Evolutionary conservation across 2,113 vertebrate genomes (phyloP), one percentile per base, ranked within the genome.

Genomic region (Odocoileus virginianus): DNA sequence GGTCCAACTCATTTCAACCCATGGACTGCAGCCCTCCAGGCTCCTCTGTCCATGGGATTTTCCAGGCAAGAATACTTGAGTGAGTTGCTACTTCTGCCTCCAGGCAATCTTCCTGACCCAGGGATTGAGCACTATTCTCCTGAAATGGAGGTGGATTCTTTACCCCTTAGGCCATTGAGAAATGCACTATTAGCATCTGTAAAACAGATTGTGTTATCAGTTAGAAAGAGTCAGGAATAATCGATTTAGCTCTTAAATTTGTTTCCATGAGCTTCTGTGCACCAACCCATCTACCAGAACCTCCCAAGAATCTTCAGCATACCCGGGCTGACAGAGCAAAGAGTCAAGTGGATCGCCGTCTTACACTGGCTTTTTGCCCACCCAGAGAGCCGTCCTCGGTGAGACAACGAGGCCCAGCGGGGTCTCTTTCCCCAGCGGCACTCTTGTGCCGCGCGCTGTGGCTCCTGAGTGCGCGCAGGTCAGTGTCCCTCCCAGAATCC

Each of bases 391-490:
- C 11, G 1, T 0, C 15, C n/a, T 11, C 0, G 9, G 25, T 14
- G 30, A 74, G 54, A 74, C 13, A 16, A n/a, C 0, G 2, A 27
- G 7, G 7, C 55, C 40, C 28, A 33, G 9, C 13, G 21, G 14
- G 23, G 10, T 17, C 14, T 25, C 47, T 1, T 47, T 52, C 11
- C 81, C 81, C n/a, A 0, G 14, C 23, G 47, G 9, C 21, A 13
- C 40, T 64, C 27, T 21, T 2, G 6, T 4, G 3, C 33, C 11
- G 5, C 0, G 0, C 2, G 21, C 5, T 23, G 11, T 6, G 15
- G 30, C 5, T 9, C 17, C 50, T 1, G n/a, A 52, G 45, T 2
- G 9, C 0, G 8, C 4, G 9, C 15, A 13, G 10, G 17, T 4
- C 6, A 0, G 7, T 2, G 16, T 27, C 79, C 19, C 10, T 28